Percentiles rank a stretch among this genome's conserved stretches.
These are phyloP conservation scores for Phortica variegata DNA, from an alignment of 1,140 invertebrate genomes.

Conservation along the genomic window DNA sequence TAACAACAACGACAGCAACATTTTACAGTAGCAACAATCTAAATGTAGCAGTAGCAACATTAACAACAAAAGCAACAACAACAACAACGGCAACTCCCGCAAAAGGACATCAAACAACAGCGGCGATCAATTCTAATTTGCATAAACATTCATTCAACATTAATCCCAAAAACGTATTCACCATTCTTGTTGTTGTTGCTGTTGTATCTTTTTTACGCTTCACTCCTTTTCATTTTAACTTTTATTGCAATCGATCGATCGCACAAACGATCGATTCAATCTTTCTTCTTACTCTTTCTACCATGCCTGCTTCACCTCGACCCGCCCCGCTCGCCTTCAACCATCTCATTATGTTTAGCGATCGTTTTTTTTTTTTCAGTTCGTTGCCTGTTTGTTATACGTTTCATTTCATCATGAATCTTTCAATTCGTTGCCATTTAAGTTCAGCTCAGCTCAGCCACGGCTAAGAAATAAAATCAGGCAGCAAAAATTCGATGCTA, in stretches of 20 bases:
- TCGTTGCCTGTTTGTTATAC: not conserved
- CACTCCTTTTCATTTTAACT: too few relatives aligned
- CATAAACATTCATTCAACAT: slow-evolving; percentile 56
- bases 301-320: too few relatives aligned
- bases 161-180: slow-evolving; percentile 50
- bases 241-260: too few relatives aligned
- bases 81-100: slow-evolving; percentile 26
- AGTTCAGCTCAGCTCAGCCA: slow-evolving; percentile 18
- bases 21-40: too few relatives aligned
- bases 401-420: slow-evolving; percentile 26
- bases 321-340: too few relatives aligned
- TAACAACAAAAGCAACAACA: too few relatives aligned
- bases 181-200: slow-evolving; percentile 24
- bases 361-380: slow-evolving; percentile 4
- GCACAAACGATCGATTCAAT: too few relatives aligned
- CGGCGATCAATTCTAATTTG: slow-evolving; percentile 55
- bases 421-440: slow-evolving; percentile 43
- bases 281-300: too few relatives aligned
- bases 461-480: slow-evolving; percentile 14
- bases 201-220: slow-evolving; percentile 8
- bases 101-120: slow-evolving; percentile 52
- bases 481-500: slow-evolving; percentile 41
- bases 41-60: too few relatives aligned
- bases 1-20: slow-evolving; percentile 2
- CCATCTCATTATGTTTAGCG: too few relatives aligned